Conservation (phyloP, 2,113 vertebrate species). For the Mormoops blainvillei region DNA sequence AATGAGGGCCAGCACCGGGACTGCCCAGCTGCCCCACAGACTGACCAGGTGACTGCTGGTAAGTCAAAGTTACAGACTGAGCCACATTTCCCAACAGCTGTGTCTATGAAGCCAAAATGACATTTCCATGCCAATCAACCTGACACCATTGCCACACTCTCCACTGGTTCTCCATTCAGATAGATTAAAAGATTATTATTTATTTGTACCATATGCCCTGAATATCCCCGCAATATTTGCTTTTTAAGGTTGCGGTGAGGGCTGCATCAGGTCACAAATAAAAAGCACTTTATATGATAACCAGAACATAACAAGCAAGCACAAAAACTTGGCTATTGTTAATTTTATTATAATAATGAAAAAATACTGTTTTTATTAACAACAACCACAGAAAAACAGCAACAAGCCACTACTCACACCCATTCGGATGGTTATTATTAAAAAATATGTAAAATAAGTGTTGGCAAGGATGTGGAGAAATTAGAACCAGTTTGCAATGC, state of each 20-base stretch:
- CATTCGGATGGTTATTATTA: background rate
- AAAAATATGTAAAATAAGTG: background rate
- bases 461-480: background rate
- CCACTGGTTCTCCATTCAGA: too few species aligned
- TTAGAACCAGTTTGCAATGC: background rate
- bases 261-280: background rate
- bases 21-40: background rate
- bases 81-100: background rate
- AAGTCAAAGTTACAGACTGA: background rate
- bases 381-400: background rate
- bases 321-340: background rate
- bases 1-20: background rate
- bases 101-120: background rate
- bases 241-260: background rate
- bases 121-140: background rate
- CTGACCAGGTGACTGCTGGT: background rate
- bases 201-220: background rate
- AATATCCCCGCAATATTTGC: background rate
- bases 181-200: background rate
- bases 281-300: background rate
- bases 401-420: background rate
- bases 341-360: background rate
- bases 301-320: background rate
- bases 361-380: background rate
- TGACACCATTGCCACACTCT: fast-evolving